Percentiles rank a stretch among this genome's conserved stretches.
Evolutionary conservation across 2,888 invertebrate species (phyloP).

Genomic region (Cordilura impudica): DNA sequence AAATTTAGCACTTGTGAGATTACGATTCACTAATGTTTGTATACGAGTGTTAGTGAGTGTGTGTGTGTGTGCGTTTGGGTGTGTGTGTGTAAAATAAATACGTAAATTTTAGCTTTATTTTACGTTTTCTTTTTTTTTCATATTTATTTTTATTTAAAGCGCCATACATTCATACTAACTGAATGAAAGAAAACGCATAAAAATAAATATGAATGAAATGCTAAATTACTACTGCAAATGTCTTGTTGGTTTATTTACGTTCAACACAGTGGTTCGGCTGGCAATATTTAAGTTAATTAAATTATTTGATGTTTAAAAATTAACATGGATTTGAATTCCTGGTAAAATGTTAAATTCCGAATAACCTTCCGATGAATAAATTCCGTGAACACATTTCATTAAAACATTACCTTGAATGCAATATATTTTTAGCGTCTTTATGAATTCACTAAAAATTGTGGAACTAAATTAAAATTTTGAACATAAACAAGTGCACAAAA

Average conservation of each 20-base stretch:
- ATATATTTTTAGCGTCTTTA: too few relatives aligned
- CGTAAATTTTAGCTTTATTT: slow-evolving; percentile 54
- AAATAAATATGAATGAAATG: slow-evolving; percentile 62
- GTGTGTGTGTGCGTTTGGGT: neutral
- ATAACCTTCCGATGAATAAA: too few relatives aligned
- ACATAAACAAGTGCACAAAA: too few relatives aligned
- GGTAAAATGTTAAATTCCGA: too few relatives aligned
- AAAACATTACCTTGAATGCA: too few relatives aligned
- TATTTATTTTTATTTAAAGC: slow-evolving; percentile 24
- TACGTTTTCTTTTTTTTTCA: slow-evolving; percentile 40
- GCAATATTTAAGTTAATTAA: neutral
- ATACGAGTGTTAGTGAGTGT: neutral
- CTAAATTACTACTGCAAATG: slow-evolving; percentile 50
- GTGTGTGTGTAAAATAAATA: slow-evolving; percentile 44
- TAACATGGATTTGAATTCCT: too few relatives aligned
- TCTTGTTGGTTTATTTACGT: slow-evolving; percentile 25
- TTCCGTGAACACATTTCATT: too few relatives aligned
- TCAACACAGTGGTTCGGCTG: slow-evolving; percentile 14
- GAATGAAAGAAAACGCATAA: slow-evolving; percentile 50
- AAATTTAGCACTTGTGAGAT: slow-evolving; percentile 65
- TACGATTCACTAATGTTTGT: slow-evolving; percentile 40
- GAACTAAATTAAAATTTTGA: too few relatives aligned
- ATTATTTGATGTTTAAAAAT: too few relatives aligned
- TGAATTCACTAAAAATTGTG: too few relatives aligned
- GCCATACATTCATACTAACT: neutral